Conservation (phyloP, 2,113 vertebrate genomes). For the Scortum barcoo region DNA sequence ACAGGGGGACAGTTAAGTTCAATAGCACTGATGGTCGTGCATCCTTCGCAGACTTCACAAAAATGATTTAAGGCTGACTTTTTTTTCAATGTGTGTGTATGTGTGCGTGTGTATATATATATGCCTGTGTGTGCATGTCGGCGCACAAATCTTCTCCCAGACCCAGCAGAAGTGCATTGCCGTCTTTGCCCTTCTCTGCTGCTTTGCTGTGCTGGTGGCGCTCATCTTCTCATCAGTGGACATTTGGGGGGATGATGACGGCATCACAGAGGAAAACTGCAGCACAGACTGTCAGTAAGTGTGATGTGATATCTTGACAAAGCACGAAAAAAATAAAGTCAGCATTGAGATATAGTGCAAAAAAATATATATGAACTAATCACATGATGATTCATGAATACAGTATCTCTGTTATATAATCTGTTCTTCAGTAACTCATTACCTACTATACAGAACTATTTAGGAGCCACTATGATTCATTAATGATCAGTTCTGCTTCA, state of each 20-base stretch:
- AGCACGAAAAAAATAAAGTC: not conserved
- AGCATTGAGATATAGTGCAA: not conserved
- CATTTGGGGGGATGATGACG: slow-evolving; percentile 92
- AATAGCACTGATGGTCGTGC: not conserved
- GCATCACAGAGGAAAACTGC: slow-evolving; percentile 95
- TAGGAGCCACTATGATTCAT: not conserved
- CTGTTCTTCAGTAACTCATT: not conserved
- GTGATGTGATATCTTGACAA: not conserved
- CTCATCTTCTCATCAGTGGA: slow-evolving; percentile 96
- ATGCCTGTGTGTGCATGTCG: no score
- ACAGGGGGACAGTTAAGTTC: not conserved
- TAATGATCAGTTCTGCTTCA: not conserved
- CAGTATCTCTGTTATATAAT: not conserved
- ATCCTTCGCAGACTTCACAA: not conserved
- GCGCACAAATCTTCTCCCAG: slow-evolving; percentile 80
- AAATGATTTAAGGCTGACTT: not conserved
- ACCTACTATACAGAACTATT: not conserved
- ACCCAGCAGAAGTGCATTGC: slow-evolving; percentile 98
- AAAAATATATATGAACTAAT: slow-evolving; percentile 41
- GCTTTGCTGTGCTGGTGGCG: slow-evolving; percentile 91
- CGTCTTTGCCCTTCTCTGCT: slow-evolving; percentile 94
- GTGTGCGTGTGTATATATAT: slow-evolving; percentile 11
- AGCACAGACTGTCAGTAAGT: slow-evolving; percentile 93
- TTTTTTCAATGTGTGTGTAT: not conserved
- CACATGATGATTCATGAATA: not conserved